Percentiles rank a stretch among this genome's conserved stretches.
phyloP scores from a whole-genome alignment of 2,113 vertebrate species.

The Phylloscopus trochilus region DNA sequence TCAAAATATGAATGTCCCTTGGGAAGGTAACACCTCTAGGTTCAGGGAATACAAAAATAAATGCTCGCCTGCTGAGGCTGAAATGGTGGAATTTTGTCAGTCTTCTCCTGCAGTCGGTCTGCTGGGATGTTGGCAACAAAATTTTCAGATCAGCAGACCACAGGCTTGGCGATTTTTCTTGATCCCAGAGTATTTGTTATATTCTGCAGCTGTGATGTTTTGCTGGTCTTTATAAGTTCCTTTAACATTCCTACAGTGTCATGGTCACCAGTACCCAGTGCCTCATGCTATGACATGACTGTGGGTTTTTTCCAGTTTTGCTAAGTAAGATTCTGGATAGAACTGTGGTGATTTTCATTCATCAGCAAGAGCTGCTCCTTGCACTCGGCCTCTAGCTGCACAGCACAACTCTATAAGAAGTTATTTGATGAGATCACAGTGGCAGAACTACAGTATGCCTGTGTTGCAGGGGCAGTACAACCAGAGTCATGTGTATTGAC shows the following conservation, averaged over 20 bases:
- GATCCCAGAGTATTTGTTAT: not conserved
- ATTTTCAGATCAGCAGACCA: not conserved
- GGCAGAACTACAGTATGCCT: not conserved
- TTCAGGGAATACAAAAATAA: not conserved
- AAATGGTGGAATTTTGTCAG: not conserved
- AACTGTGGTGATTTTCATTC: not conserved
- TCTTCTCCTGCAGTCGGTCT: not conserved
- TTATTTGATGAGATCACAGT: not conserved
- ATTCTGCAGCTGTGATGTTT: not conserved
- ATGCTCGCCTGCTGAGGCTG: not conserved
- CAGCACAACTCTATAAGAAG: not conserved
- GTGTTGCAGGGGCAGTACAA: not conserved
- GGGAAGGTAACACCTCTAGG: not conserved
- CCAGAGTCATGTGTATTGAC: fast-evolving
- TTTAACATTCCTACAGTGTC: not conserved
- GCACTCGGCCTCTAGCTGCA: not conserved
- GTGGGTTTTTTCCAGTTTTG: not conserved
- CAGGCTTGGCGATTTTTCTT: not conserved
- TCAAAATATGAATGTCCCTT: not conserved
- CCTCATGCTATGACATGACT: fast-evolving
- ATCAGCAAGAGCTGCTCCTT: not conserved
- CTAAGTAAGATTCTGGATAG: not conserved
- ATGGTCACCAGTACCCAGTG: not conserved
- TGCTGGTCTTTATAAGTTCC: not conserved
- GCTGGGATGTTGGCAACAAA: not conserved